These are phyloP conservation scores for Zosterops borbonicus DNA, from an alignment of 2,113 vertebrate species.

Conservation along the genomic window DNA sequence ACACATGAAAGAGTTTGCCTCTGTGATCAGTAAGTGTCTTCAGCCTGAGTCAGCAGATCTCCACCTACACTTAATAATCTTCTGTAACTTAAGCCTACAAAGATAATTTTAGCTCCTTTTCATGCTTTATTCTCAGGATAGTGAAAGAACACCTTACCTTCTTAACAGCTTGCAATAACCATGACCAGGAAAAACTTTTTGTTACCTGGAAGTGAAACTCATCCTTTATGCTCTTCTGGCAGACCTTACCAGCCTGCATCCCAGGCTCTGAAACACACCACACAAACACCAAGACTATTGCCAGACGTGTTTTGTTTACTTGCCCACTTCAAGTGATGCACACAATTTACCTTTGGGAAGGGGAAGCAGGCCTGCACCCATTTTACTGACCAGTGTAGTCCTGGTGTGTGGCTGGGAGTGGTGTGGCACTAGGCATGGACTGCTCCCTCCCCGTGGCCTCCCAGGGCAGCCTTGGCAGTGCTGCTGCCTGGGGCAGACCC, in stretches of 20 bases:
- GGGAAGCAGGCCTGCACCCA: background rate
- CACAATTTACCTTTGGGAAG: background rate
- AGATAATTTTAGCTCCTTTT: background rate
- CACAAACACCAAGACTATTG: background rate
- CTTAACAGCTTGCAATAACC: background rate
- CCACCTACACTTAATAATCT: background rate
- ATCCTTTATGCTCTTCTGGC: background rate
- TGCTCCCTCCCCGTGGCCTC: rapidly evolving
- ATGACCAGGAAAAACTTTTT: background rate
- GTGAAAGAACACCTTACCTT: background rate
- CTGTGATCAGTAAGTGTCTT: background rate
- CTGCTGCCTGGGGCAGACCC: background rate
- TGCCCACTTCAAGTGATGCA: background rate
- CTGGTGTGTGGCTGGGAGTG: background rate
- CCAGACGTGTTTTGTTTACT: background rate
- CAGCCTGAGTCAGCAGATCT: background rate
- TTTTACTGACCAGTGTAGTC: background rate
- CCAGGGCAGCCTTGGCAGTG: background rate
- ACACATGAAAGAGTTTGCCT: background rate
- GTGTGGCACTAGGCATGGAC: background rate
- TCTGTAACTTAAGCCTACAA: background rate
- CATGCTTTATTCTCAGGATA: background rate
- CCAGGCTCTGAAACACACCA: background rate
- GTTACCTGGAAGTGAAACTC: background rate
- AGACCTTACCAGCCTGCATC: background rate